A percentile compares a stretch with the other conserved stretches of the same genome.
Evolutionary conservation across 2,888 invertebrate genomes (phyloP).

Genomic region (Himalopsyche japonica): DNA sequence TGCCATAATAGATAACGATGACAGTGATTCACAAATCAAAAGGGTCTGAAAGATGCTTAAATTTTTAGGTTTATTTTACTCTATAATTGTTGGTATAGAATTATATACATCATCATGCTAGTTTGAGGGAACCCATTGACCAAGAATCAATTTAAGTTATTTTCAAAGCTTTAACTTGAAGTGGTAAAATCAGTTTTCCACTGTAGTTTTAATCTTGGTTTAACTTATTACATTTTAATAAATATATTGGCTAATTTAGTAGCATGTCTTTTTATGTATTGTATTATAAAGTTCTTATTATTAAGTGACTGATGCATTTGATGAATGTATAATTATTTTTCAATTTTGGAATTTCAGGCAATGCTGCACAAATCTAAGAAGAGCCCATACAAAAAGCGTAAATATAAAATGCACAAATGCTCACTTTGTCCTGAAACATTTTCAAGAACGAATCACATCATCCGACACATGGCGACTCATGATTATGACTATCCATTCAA

Average conservation of each 20-base stretch:
- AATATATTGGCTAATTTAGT: too few species aligned
- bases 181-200: too few species aligned
- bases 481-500: slow-evolving; percentile 57
- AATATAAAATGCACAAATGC: slow-evolving; percentile 46
- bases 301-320: too few species aligned
- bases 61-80: neutral
- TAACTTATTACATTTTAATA: too few species aligned
- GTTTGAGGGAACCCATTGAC: too few species aligned
- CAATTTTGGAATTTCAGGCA: neutral
- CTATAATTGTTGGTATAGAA: too few species aligned
- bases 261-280: too few species aligned
- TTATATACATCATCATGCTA: too few species aligned
- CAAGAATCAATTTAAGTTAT: too few species aligned
- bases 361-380: neutral
- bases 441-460: slow-evolving; percentile 48
- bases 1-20: neutral
- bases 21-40: slow-evolving; percentile 18
- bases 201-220: too few species aligned
- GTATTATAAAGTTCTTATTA: too few species aligned
- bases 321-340: neutral
- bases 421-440: slow-evolving; percentile 49
- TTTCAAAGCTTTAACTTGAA: too few species aligned
- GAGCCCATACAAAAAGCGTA: neutral
- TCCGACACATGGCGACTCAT: slow-evolving; percentile 50
- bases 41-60: neutral